Evolutionary conservation across 1,140 invertebrate species (phyloP).

Genomic region (Euwallacea fornicatus): DNA sequence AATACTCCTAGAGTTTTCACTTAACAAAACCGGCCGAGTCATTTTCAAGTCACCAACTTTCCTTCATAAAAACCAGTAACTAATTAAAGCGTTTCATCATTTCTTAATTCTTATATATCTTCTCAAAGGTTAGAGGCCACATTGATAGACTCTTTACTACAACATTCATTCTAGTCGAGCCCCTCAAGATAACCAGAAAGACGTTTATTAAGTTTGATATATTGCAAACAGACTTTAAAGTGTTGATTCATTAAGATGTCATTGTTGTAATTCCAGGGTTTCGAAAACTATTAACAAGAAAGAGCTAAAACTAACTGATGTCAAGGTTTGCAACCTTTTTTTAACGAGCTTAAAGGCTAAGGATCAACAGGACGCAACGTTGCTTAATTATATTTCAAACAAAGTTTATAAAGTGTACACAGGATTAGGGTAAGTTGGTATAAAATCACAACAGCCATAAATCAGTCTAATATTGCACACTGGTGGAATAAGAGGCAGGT

Average conservation of each 20-base stretch:
- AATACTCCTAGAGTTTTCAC: conserved; percentile 40
- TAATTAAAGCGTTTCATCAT: conserved; percentile 1
- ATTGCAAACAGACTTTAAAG: too few relatives aligned
- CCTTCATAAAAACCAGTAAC: conserved; percentile 8
- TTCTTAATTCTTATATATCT: conserved; percentile 36
- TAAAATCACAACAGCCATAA: neutral
- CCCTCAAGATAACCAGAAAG: conserved; percentile 5
- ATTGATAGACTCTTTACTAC: conserved; percentile 27
- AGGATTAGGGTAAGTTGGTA: too few relatives aligned
- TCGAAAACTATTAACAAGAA: too few relatives aligned
- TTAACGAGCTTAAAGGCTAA: too few relatives aligned
- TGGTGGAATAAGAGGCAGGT: conserved; percentile 30
- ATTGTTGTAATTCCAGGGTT: too few relatives aligned
- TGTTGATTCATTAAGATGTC: too few relatives aligned
- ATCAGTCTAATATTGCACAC: conserved; percentile 34
- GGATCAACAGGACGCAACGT: too few relatives aligned
- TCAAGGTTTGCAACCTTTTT: too few relatives aligned
- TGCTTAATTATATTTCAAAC: too few relatives aligned
- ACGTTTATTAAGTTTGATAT: too few relatives aligned
- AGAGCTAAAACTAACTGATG: too few relatives aligned
- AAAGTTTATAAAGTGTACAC: neutral
- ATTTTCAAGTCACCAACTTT: conserved; percentile 14
- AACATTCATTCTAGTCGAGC: conserved; percentile 24
- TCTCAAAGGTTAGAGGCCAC: conserved; percentile 23
- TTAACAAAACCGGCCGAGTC: conserved; percentile 36